Percentiles rank a stretch among this genome's conserved stretches.
phyloP scores from a whole-genome alignment of 1,140 invertebrate genomes.

The Colletes latitarsis region DNA sequence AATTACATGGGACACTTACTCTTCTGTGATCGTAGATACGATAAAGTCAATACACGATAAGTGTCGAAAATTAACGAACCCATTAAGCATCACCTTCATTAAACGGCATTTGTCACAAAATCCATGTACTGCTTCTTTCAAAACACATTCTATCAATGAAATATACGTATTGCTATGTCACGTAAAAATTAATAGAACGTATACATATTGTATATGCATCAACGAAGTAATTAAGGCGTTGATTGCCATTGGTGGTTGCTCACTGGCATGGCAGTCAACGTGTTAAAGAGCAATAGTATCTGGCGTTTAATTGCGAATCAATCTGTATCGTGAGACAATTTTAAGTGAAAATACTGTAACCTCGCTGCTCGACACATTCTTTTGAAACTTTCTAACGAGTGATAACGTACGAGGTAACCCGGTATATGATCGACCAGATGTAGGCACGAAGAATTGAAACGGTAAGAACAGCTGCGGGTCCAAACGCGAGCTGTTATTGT shows the following conservation, averaged over 20 bases:
- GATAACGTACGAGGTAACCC: not conserved
- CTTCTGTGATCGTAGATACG: not conserved
- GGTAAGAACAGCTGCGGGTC: constrained; percentile 64
- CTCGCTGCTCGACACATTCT: too few species aligned
- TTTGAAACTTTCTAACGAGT: too few species aligned
- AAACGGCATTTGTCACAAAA: not conserved
- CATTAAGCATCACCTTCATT: not conserved
- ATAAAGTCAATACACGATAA: not conserved
- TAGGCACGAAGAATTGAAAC: constrained; percentile 48
- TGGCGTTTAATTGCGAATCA: too few species aligned
- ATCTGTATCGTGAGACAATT: too few species aligned
- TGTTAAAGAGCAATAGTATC: too few species aligned
- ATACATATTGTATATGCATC: too few species aligned
- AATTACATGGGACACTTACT: constrained; percentile 40
- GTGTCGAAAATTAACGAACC: not conserved
- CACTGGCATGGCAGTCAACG: too few species aligned
- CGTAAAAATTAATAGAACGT: too few species aligned
- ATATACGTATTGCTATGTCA: not conserved
- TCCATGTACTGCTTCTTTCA: not conserved
- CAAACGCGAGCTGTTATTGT: constrained; percentile 59
- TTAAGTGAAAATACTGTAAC: too few species aligned
- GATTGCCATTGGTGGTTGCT: too few species aligned
- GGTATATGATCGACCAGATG: constrained; percentile 26
- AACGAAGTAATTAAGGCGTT: too few species aligned
- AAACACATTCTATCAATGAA: not conserved